Evolutionary conservation across 2,113 vertebrate genomes (phyloP), one percentile per base, ranked within the genome.

Genomic region (western clawed frog (Xenopus tropicalis)): DNA sequence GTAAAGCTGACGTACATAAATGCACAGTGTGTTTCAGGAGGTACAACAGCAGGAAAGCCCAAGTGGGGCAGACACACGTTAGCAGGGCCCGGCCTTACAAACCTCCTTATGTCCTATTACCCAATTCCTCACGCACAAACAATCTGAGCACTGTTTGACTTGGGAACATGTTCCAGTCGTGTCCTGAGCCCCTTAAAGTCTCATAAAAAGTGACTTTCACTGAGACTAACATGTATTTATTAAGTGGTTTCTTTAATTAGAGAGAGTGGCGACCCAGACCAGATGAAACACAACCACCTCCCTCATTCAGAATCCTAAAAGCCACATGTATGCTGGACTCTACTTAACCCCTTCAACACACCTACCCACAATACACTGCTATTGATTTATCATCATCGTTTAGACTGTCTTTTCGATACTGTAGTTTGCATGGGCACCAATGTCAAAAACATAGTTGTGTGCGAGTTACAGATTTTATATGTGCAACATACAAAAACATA

Each of bases 211-310:
- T 76, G 66, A 69, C 73, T 69, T 76, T 76, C 73, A 76, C 66
- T 69, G 73, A 69, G 73, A 76, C 44, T 23, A 69, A 76, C 73
- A 37, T 69, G 59, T 63, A 69, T 76, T 76, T 76, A 76, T 76
- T 76, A 76, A 76, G 73, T 76, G 73, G 73, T 76, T 76, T 76
- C 66, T 76, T 69, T 76, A 76, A 76, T 76, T 76, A 75, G 72
- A 59, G 57, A 75, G 58, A 76, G 73, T 76, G 73, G 66, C 42
- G 20, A 56, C 68, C 66, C 59, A 63, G 44, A 76, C 58, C 73
- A 76, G 73, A 69, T 69, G 61, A 69, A 62, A 69, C 25, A 62
- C 73, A 69, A 76, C 66, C 66, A 69, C 46, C 73, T 76, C 66
- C 66, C 66, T 69, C 66, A 69, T 76, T 69, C 66, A 63, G 73